Base-by-base conservation (phyloP, 2,113 vertebrate genomes). In the Struthidea cinerea region DNA sequence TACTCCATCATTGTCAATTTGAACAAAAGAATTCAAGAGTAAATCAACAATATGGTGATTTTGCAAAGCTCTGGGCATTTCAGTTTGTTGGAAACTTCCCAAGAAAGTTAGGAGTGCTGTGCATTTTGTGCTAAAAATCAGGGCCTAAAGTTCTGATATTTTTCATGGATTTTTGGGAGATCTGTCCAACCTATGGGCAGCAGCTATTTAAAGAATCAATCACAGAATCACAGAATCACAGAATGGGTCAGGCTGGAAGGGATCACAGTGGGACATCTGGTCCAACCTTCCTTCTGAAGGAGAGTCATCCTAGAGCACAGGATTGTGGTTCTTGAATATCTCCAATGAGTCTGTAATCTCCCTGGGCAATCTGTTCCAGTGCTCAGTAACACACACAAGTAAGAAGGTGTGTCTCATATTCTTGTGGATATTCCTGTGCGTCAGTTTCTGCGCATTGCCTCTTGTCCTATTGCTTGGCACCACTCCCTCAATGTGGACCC, bases 31-130 rank as follows among this genome's bases (percentile, higher is more conserved):
- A 94, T 87, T 87, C 19, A 77, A 74, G 39, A 68, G 15, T 53
- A 91, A 75, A 79, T 61, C n/a, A 69, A 52, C 33, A 90, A 56
- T 88, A 88, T 60, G 35, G 50, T 75, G 75, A 86, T 95, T 93
- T 63, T 86, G 24, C 14, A 67, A 83, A 80, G 19, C 60, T 64
- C 39, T 75, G 59, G 56, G 70, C 80, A 77, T 67, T 78, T 91
- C 16, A 41, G 16, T 67, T 93, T 26, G 4, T 74, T 88, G 67
- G 39, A 68, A 76, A 70, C 22, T 67, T 86, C 14, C 24, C 59
- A 86, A 60, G 53, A 93, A 84, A 94, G 8, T 33, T 13, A n/a
- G 8, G 13, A 91, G 13, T 63, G 15, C 1, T 80, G 4, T 63
- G 15, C 42, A 52, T 71, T 94, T 95, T 47, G n/a, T 70, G 42